Percentiles rank a stretch among this genome's conserved stretches.
These are phyloP conservation scores for Archilochus colubris DNA, from an alignment of 2,113 vertebrate genomes.

Conservation along the genomic window DNA sequence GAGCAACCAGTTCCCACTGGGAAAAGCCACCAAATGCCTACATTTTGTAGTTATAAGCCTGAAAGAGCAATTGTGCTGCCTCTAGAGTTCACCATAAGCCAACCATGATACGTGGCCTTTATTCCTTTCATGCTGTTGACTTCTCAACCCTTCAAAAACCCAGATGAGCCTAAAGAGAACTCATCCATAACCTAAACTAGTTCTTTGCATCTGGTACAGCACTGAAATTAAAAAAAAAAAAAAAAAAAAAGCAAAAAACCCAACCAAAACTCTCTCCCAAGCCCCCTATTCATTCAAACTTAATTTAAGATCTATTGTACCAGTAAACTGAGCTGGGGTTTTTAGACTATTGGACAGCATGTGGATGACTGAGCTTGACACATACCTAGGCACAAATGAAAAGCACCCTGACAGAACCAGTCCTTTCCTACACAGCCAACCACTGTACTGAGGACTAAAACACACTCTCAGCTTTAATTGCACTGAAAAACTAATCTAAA, in stretches of 20 bases:
- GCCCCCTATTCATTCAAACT: not conserved
- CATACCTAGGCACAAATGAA: not conserved
- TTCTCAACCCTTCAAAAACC: not conserved
- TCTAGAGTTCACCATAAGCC: not conserved
- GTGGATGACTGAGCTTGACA: not conserved
- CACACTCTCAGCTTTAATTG: not conserved
- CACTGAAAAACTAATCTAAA: not conserved
- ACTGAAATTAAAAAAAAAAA: not conserved
- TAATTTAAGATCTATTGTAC: not conserved
- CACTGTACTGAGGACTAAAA: not conserved
- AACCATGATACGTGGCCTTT: not conserved
- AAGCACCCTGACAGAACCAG: not conserved
- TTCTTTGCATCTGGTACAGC: not conserved
- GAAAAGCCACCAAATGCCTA: not conserved
- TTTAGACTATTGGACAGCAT: rapidly evolving
- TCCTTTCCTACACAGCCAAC: not conserved
- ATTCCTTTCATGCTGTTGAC: not conserved
- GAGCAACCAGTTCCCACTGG: not conserved
- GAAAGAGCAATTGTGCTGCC: not conserved
- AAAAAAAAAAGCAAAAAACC: not conserved
- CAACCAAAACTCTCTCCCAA: not conserved
- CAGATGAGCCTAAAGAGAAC: not conserved
- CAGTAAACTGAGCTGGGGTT: not conserved
- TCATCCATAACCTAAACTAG: not conserved
- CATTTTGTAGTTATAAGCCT: not conserved